Base-by-base conservation (phyloP, 2,113 vertebrate species). In the Lycocorax pyrrhopterus region DNA sequence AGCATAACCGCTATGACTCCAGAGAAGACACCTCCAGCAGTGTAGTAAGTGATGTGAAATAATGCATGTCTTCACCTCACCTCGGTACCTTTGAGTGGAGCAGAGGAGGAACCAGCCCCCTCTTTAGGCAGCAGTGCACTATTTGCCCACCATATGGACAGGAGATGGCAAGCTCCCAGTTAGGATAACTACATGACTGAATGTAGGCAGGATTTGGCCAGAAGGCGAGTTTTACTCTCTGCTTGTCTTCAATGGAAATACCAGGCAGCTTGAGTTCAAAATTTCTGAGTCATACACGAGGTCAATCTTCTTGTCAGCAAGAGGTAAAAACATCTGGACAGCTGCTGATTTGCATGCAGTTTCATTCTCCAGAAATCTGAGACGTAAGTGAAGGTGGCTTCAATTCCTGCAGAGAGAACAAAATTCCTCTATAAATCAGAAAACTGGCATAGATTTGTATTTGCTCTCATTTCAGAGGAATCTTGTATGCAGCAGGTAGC, bases 241-340 rank as follows among this genome's bases (percentile, higher is more conserved):
- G 63, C 86, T 91, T 80, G 51, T 79, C 74, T 81, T 87, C 85
- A 78, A 1, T 94, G 71, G 66, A 89, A 94, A 86, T 64, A 90
- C n/a, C 83, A 93, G 88, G 49, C 58, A 88, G 77, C 73, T 75
- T 43, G 76, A 89, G 64, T n/a, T 84, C 66, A 63, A 37, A 72
- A 92, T 76, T 84, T 93, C 86, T 86, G 77, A 92, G 52, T 60
- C 80, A 79, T 26, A 87, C 19, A 64, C 82, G 33, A 88, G 58
- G 86, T 84, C 83, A 90, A 86, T 90, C 87, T 60, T 93, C 67
- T 91, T 86, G 87, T 93, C 87, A 95, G 76, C 92, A 94, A 96
- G 89, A 90, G 44, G 73, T 87, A 96, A 92, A 90, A 89, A 85
- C 90, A 89, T 92, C 94, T 93, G 95, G 84, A 67, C 75, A 90